A percentile compares a stretch with the other conserved stretches of the same genome.
These are phyloP conservation scores for Liasis olivaceus DNA, from an alignment of 2,797 vertebrate genomes.

Conservation along the genomic window DNA sequence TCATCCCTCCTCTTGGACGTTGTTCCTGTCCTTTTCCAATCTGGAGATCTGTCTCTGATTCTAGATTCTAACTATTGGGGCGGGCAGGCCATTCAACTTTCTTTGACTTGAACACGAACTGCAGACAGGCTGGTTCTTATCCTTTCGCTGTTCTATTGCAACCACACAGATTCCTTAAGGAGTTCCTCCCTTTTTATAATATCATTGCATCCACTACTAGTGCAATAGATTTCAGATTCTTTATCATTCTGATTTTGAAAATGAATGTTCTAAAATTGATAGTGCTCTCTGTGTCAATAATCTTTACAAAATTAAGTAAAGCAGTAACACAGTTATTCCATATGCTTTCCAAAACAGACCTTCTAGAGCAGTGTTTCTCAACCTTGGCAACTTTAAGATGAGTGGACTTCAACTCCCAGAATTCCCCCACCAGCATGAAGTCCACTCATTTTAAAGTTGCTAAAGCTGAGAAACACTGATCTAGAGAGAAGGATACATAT, in stretches of 20 bases:
- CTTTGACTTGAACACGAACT: neutral
- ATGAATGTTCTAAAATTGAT: neutral
- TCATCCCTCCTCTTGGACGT: neutral
- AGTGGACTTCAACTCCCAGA: no score
- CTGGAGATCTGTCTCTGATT: neutral
- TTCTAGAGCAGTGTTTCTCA: no score
- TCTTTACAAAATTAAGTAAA: neutral
- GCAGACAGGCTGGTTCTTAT: no score
- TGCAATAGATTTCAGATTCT: neutral
- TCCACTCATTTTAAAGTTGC: no score
- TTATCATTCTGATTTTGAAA: constrained; percentile 5
- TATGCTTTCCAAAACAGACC: neutral
- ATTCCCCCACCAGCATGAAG: no score
- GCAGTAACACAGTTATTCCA: neutral
- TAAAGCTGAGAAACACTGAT: no score
- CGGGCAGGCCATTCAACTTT: neutral
- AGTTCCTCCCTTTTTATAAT: neutral
- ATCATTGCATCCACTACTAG: neutral
- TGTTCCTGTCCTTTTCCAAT: neutral
- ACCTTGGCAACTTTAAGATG: no score
- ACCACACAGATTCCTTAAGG: neutral
- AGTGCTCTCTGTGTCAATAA: neutral
- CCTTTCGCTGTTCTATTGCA: neutral
- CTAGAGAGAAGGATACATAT: neutral
- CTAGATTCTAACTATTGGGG: neutral